A percentile compares a stretch with the other conserved stretches of the same genome.
These are phyloP conservation scores for Dicyrtomina minuta DNA, from an alignment of 2,888 invertebrate species.

Conservation along the genomic window DNA sequence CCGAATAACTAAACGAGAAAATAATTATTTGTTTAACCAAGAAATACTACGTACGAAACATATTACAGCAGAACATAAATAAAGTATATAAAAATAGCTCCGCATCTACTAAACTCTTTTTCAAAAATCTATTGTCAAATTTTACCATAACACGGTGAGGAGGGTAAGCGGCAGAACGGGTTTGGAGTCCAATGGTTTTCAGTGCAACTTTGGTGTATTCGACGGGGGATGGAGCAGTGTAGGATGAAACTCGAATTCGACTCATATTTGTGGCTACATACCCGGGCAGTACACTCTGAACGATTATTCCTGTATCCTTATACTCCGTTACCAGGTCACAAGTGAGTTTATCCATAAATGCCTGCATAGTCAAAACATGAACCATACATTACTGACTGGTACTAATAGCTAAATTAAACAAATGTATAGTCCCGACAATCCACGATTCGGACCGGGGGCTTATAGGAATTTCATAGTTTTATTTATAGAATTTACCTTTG, in stretches of 20 bases:
- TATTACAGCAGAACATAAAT: background rate
- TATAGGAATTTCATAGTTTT: background rate
- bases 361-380: constrained; percentile 59
- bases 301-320: constrained; percentile 68
- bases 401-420: background rate
- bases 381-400: too few species aligned
- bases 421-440: background rate
- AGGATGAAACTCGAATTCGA: constrained; percentile 69
- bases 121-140: background rate
- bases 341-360: constrained; percentile 78
- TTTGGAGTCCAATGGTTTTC: constrained; percentile 68
- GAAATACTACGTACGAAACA: too few species aligned
- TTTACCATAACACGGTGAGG: constrained; percentile 66
- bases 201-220: constrained; percentile 72
- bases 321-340: constrained; percentile 76
- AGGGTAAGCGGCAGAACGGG: constrained; percentile 73
- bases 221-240: constrained; percentile 74
- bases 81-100: background rate
- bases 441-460: too few species aligned
- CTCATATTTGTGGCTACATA: constrained; percentile 91
- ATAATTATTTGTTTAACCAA: background rate
- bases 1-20: constrained; percentile 47
- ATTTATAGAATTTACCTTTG: constrained; percentile 71
- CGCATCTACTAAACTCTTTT: too few species aligned
- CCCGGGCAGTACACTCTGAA: constrained; percentile 82